Evolutionary conservation across 2,888 invertebrate genomes (phyloP).

Genomic region (Ashinkailepas kermadecensis): DNA sequence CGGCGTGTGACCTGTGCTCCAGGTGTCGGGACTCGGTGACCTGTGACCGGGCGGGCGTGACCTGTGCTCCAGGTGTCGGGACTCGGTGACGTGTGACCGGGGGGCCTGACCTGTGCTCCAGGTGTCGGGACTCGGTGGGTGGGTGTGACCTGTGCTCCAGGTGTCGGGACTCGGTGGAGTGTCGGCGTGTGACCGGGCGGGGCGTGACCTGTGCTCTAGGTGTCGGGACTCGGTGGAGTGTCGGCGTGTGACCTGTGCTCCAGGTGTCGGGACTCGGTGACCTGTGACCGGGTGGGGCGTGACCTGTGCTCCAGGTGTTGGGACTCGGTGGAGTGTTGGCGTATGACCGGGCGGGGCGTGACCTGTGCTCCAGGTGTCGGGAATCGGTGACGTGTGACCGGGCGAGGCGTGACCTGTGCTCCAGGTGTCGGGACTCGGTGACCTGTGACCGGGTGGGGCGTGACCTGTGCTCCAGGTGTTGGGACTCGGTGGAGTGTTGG

Average conservation of each 20-base stretch:
- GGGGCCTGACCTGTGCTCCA: not conserved
- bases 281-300: not conserved
- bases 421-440: constrained; percentile 25
- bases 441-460: not conserved
- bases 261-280: constrained; percentile 25
- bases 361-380: constrained; percentile 24
- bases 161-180: constrained; percentile 24
- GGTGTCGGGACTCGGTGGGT: constrained; percentile 24
- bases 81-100: no score
- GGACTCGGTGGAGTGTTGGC: not conserved
- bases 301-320: constrained; percentile 24
- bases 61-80: no score
- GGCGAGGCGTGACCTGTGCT: no score
- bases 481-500: constrained; percentile 7
- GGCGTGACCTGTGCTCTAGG: not conserved
- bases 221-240: constrained; percentile 25
- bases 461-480: constrained; percentile 21
- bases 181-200: not conserved
- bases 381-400: constrained; percentile 12
- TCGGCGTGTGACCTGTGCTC: not conserved
- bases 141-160: not conserved
- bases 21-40: no score
- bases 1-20: no score
- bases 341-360: no score
- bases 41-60: no score